phyloP scores from a whole-genome alignment of 2,888 invertebrate genomes.

The Antheraea yamamai region DNA sequence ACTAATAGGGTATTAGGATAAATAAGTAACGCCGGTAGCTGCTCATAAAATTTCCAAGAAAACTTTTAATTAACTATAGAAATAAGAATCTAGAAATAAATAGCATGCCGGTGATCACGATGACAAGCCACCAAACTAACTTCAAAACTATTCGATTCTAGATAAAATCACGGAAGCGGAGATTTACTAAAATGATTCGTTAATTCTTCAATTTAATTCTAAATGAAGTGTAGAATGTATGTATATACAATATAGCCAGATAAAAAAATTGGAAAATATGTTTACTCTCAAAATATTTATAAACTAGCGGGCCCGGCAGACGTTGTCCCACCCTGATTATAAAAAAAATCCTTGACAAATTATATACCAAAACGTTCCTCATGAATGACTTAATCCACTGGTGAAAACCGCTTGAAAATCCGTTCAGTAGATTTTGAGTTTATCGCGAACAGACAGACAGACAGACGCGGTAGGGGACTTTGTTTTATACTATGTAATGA shows the following conservation, averaged over 20 bases:
- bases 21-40: constrained; percentile 49
- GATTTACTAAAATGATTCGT: background rate
- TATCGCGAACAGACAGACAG: too few species aligned
- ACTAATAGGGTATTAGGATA: constrained; percentile 47
- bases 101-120: background rate
- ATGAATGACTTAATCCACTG: too few species aligned
- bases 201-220: background rate
- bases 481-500: too few species aligned
- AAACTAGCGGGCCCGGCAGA: too few species aligned
- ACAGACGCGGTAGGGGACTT: too few species aligned
- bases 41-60: constrained; percentile 22
- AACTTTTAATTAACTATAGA: background rate
- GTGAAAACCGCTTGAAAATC: too few species aligned
- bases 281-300: background rate
- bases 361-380: too few species aligned
- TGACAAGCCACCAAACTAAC: background rate
- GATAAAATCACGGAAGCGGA: background rate
- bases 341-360: too few species aligned
- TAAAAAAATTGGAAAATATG: background rate
- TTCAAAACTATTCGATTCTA: background rate
- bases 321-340: too few species aligned
- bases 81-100: constrained; percentile 1
- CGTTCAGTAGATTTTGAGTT: too few species aligned
- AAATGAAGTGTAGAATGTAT: background rate
- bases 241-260: background rate